Base-by-base conservation (phyloP, 2,888 invertebrate genomes). In the Coleophora deauratella region DNA sequence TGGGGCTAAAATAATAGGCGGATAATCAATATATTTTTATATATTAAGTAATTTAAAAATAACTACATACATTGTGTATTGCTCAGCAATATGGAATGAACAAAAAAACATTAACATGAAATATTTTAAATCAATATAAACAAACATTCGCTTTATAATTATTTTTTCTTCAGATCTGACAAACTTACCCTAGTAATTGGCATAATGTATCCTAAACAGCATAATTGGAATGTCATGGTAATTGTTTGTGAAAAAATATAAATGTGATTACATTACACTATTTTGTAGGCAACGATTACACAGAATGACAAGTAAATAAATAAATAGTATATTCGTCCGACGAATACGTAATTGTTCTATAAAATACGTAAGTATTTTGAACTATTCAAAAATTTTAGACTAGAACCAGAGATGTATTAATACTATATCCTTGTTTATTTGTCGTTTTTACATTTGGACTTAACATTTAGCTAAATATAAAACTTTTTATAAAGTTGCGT, bases 351-450 rank as follows among this genome's bases (percentile, higher is more conserved):
- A 21, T 21, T 21, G 6, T 21, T 6, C 6, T 4, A 21, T 21
- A 21, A 21, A 21, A 21, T 21, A 21, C 21, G 6, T 21, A 21
- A 21, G 6, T 21, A 21, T 21, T 21, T 21, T 21, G 21, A 21
- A 21, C 21, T n/a, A 21, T 21, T 21, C 6, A 21, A 6, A 44
- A 39, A 43, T 52, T 54, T 53, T 54, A 54, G 61, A 61, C 62
- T 61, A 62, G 62, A 63, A 55, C 42, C 42, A 48, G 50, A 6
- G 21, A 21, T 21, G 21, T 21, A 21, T 21, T 21, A 21, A 21
- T 21, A 21, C 21, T 21, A 4, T 21, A 4, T 21, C 6, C 21
- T 4, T 4, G 21, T 21, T 21, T 21, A 21, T 21, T 21, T 21
- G 3, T 21, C 6, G 21, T 21, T 21, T 21, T 4, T 21, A 21